Percentiles rank a stretch among this genome's conserved stretches.
phyloP scores from a whole-genome alignment of 2,888 invertebrate genomes.

The Andrena bicolor region DNA sequence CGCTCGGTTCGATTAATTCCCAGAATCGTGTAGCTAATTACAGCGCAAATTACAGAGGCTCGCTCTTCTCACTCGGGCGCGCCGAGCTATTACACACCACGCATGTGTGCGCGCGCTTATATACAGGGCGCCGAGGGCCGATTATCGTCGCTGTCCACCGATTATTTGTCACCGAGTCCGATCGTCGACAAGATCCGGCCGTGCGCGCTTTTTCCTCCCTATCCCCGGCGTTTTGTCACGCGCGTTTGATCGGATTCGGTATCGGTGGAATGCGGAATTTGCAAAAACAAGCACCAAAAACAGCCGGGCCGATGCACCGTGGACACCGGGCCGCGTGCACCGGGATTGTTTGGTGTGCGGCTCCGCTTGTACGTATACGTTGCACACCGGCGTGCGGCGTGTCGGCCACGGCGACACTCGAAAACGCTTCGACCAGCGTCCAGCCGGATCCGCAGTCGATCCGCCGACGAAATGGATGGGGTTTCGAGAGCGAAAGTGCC shows the following conservation, averaged over 20 bases:
- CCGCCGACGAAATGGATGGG: conserved; percentile 61
- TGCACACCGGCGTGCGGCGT: not conserved
- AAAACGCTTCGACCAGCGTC: conserved; percentile 49
- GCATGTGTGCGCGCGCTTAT: no score
- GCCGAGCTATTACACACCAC: conserved; percentile 36
- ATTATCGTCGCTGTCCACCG: conserved; percentile 60
- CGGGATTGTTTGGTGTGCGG: conserved; percentile 38
- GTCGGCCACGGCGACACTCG: conserved; percentile 14
- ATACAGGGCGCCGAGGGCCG: conserved; percentile 15
- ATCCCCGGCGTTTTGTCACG: conserved; percentile 59
- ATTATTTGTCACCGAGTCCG: conserved; percentile 64
- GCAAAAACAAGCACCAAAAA: conserved; percentile 58
- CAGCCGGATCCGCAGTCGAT: conserved; percentile 51
- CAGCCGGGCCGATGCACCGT: conserved; percentile 13
- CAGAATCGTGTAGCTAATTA: conserved; percentile 59
- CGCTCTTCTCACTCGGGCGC: conserved; percentile 38
- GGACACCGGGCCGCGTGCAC: conserved; percentile 10
- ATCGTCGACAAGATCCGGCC: conserved; percentile 55
- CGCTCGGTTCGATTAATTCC: conserved; percentile 59
- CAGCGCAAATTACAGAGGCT: conserved; percentile 54
- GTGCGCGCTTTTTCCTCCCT: conserved; percentile 34
- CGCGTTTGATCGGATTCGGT: conserved; percentile 63
- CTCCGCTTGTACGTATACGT: conserved; percentile 11
- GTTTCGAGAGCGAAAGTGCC: conserved; percentile 66
- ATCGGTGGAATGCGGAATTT: conserved; percentile 62